Percentiles rank a stretch among this genome's conserved stretches.
phyloP scores from a whole-genome alignment of 2,113 vertebrate genomes.

The Alectura lathami region DNA sequence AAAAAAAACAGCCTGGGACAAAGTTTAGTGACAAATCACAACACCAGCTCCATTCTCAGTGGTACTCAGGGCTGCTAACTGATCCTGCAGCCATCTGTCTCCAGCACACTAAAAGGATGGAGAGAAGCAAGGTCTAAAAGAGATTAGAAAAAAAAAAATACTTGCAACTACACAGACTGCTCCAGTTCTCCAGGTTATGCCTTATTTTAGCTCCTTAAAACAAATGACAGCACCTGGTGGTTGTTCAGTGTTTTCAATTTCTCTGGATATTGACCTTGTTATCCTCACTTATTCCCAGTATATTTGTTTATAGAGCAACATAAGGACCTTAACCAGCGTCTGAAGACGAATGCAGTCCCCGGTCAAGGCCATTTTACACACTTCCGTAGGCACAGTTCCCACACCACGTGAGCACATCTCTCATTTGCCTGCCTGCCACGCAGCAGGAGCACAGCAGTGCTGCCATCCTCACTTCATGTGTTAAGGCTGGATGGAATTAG shows the following conservation, averaged over 20 bases:
- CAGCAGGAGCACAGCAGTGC: neutral
- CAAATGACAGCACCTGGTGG: neutral
- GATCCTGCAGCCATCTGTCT: neutral
- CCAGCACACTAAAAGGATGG: neutral
- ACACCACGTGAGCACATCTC: neutral
- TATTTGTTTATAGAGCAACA: neutral
- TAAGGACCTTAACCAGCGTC: neutral
- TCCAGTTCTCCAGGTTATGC: neutral
- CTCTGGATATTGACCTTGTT: conserved; percentile 12
- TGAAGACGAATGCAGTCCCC: neutral
- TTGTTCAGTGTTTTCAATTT: neutral
- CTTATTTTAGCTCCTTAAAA: neutral
- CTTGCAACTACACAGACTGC: neutral
- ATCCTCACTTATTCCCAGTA: neutral
- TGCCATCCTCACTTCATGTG: neutral
- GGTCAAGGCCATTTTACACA: neutral
- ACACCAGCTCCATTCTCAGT: neutral
- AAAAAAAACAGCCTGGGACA: neutral
- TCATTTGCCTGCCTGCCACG: neutral
- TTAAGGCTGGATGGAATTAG: neutral
- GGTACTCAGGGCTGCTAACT: neutral
- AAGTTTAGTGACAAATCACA: neutral
- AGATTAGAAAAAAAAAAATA: conserved; percentile 3
- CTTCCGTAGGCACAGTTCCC: neutral
- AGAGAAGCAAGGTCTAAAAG: neutral